Percentiles rank a stretch among this genome's conserved stretches.
Evolutionary conservation across 2,888 invertebrate species (phyloP).

Genomic region (Seladonia tumulorum): DNA sequence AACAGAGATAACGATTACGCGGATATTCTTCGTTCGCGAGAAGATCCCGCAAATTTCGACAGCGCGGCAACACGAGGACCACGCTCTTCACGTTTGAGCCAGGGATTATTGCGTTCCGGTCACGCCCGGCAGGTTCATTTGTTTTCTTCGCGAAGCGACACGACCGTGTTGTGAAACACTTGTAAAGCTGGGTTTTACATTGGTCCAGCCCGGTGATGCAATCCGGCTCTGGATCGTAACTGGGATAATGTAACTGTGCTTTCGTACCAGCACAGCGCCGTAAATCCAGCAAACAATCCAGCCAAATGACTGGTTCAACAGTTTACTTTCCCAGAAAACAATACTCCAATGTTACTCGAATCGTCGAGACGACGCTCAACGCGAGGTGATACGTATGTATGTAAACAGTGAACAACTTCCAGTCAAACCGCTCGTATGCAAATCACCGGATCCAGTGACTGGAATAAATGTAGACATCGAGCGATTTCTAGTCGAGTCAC

Average conservation of each 20-base stretch:
- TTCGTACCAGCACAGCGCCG: too few species aligned
- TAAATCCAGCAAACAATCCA: too few species aligned
- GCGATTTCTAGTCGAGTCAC: background rate
- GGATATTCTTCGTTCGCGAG: background rate
- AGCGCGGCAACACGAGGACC: background rate
- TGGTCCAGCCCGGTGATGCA: too few species aligned
- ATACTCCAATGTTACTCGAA: too few species aligned
- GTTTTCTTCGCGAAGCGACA: background rate
- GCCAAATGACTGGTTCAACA: too few species aligned
- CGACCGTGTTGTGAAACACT: background rate
- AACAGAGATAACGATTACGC: conserved; percentile 38
- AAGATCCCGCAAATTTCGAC: background rate
- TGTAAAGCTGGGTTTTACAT: background rate
- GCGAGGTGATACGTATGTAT: too few species aligned
- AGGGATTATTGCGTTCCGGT: background rate
- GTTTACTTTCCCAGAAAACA: too few species aligned
- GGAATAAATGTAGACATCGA: background rate
- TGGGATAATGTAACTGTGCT: too few species aligned
- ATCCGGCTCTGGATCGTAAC: too few species aligned
- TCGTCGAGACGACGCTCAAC: too few species aligned
- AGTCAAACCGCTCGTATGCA: background rate
- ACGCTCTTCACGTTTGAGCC: too few species aligned
- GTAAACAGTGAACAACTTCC: background rate
- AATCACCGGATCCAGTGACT: background rate
- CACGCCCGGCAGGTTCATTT: background rate